Conservation (phyloP, 2,888 invertebrate genomes). For the Leptinotarsa tumamoca region DNA sequence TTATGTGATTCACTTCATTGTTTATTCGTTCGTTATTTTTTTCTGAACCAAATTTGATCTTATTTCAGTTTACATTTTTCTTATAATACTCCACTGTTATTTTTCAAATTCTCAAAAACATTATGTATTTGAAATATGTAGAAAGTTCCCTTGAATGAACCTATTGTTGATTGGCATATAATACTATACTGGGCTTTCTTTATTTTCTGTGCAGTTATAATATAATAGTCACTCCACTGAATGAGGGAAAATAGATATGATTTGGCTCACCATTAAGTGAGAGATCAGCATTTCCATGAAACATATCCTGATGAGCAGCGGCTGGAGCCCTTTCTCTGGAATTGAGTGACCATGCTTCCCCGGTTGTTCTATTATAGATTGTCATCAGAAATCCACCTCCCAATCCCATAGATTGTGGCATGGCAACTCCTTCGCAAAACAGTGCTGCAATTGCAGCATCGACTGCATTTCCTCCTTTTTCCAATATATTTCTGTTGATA, state of each 20-base stretch:
- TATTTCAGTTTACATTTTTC: no score
- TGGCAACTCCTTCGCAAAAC: slow-evolving; percentile 86
- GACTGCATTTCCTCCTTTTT: slow-evolving; percentile 80
- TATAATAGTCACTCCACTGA: neutral
- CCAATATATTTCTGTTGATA: slow-evolving; percentile 72
- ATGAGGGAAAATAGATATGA: neutral
- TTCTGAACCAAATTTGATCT: no score
- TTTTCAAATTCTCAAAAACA: no score
- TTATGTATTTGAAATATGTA: no score
- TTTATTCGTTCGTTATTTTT: no score
- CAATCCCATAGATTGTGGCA: slow-evolving; percentile 87
- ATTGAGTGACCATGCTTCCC: slow-evolving; percentile 74
- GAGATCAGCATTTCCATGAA: slow-evolving; percentile 37
- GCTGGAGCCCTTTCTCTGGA: slow-evolving; percentile 84
- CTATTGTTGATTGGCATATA: no score
- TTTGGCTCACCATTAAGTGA: slow-evolving; percentile 43
- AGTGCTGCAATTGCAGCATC: slow-evolving; percentile 88
- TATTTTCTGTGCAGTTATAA: no score
- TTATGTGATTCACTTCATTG: no score
- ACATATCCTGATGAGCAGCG: slow-evolving; percentile 78
- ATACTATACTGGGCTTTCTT: no score
- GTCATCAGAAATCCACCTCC: slow-evolving; percentile 92
- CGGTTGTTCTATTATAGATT: slow-evolving; percentile 76
- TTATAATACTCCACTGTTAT: no score
- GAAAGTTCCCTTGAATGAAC: no score